Evolutionary conservation across 2,888 invertebrate species (phyloP).

Genomic region (Zygaena filipendulae): DNA sequence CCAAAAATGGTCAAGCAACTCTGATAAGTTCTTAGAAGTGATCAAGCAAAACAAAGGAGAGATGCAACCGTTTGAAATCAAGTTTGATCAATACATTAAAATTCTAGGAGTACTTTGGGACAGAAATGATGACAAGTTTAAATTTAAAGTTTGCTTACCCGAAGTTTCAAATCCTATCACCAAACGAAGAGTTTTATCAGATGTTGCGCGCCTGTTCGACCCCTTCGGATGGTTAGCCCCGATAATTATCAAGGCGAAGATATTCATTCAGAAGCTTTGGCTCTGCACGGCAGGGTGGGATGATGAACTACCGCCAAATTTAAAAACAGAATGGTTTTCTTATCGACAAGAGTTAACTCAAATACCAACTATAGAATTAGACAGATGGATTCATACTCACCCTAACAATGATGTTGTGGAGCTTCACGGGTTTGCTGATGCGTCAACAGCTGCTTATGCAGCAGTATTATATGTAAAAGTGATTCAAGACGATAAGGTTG

Average conservation of each 20-base stretch:
- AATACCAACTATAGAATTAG: constrained; percentile 4
- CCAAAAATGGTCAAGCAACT: constrained; percentile 20
- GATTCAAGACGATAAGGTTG: constrained; percentile 4
- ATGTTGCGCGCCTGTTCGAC: constrained; percentile 10
- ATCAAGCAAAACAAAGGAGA: constrained; percentile 5
- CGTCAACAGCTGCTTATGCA: constrained; percentile 15
- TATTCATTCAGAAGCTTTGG: constrained; percentile 13
- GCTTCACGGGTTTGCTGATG: constrained; percentile 17
- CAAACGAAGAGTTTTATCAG: constrained; percentile 11
- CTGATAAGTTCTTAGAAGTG: constrained; percentile 10
- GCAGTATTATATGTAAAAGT: constrained; percentile 14
- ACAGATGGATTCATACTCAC: constrained; percentile 9
- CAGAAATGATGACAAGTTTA: constrained; percentile 3
- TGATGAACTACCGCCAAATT: constrained; percentile 1
- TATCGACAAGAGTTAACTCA: constrained; percentile 5
- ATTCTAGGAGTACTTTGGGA: constrained; percentile 6
- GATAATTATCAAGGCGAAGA: constrained; percentile 5
- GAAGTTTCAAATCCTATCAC: constrained; percentile 6
- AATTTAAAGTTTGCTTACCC: too few relatives aligned
- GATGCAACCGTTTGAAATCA: constrained; percentile 7
- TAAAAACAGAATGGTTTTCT: constrained; percentile 7
- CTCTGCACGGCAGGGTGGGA: constrained; percentile 7
- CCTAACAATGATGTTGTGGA: constrained; percentile 4
- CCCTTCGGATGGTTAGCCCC: constrained; percentile 13
- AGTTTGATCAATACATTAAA: constrained; percentile 5